These are phyloP conservation scores for Drosophila birchii DNA, from an alignment of 2,888 invertebrate species.

Conservation along the genomic window DNA sequence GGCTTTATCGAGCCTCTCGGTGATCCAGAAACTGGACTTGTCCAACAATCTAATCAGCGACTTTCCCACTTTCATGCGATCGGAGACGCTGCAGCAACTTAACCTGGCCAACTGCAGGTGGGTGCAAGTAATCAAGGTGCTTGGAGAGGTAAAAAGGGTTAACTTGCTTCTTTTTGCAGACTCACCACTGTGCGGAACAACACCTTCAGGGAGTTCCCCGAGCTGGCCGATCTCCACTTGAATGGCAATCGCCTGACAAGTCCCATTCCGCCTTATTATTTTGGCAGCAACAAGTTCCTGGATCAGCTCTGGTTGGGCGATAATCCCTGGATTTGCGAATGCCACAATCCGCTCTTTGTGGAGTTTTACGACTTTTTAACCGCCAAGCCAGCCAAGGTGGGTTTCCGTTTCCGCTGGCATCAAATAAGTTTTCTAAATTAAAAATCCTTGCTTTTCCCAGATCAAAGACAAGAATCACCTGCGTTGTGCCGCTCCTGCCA, in stretches of 20 bases:
- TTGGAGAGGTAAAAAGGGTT: too few relatives aligned
- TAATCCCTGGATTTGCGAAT: constrained; percentile 92
- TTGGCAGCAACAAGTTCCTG: constrained; percentile 87
- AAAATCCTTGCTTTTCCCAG: constrained; percentile 47
- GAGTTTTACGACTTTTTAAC: constrained; percentile 88
- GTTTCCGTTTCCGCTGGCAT: fast-evolving
- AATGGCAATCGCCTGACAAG: constrained; percentile 90
- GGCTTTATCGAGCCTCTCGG: constrained; percentile 87
- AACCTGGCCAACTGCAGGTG: constrained; percentile 85
- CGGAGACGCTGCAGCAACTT: constrained; percentile 87
- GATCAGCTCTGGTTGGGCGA: constrained; percentile 88
- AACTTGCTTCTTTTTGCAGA: constrained; percentile 84
- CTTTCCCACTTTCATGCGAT: constrained; percentile 87
- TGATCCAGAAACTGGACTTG: constrained; percentile 87
- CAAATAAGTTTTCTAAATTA: neutral
- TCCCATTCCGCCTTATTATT: constrained; percentile 87
- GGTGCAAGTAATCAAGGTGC: constrained; percentile 2
- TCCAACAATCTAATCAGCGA: constrained; percentile 88
- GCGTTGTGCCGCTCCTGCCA: constrained; percentile 88
- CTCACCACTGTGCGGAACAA: constrained; percentile 87
- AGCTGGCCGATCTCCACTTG: constrained; percentile 87
- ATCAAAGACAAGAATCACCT: constrained; percentile 84
- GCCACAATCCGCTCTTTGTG: constrained; percentile 87
- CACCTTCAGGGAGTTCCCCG: constrained; percentile 88
- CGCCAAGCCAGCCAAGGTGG: constrained; percentile 86